A percentile compares a stretch with the other conserved stretches of the same genome.
phyloP scores from a whole-genome alignment of 1,140 invertebrate genomes.

The Cecropterus lyciades region DNA sequence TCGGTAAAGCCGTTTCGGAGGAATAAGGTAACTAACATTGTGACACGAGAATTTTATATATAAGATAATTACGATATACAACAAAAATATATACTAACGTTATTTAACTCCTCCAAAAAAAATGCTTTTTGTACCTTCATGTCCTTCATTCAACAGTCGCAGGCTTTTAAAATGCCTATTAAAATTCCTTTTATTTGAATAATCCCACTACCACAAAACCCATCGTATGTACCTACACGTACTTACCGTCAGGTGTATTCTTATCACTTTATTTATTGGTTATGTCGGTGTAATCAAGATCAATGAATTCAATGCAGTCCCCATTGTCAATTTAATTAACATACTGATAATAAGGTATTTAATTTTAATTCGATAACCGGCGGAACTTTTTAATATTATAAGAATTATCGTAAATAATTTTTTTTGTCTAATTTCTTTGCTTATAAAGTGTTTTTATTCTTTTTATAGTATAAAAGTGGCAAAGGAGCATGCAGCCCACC shows the following conservation, averaged over 20 bases:
- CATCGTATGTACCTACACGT: background rate
- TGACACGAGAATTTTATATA: no score
- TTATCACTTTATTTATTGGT: constrained; percentile 31
- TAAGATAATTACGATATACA: no score
- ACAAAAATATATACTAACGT: no score
- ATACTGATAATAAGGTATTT: background rate
- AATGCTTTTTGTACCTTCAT: background rate
- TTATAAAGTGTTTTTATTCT: no score
- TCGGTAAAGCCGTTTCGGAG: no score
- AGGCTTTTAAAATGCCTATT: constrained; percentile 29
- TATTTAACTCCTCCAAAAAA: background rate
- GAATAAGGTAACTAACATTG: no score
- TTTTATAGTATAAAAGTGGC: no score
- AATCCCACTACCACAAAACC: constrained; percentile 18
- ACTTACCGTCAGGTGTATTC: constrained; percentile 28
- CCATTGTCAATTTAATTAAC: constrained; percentile 23
- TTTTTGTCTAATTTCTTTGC: no score
- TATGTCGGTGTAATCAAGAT: constrained; percentile 14
- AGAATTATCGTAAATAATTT: background rate
- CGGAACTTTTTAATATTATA: background rate
- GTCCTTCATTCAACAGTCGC: background rate
- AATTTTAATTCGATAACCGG: constrained; percentile 4
- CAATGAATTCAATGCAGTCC: constrained; percentile 5
- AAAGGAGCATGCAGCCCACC: no score
- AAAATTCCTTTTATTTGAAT: constrained; percentile 23